Evolutionary conservation across 1,140 invertebrate species (phyloP), one percentile per base, ranked within the genome.

Genomic region (Drosophila saltans): DNA sequence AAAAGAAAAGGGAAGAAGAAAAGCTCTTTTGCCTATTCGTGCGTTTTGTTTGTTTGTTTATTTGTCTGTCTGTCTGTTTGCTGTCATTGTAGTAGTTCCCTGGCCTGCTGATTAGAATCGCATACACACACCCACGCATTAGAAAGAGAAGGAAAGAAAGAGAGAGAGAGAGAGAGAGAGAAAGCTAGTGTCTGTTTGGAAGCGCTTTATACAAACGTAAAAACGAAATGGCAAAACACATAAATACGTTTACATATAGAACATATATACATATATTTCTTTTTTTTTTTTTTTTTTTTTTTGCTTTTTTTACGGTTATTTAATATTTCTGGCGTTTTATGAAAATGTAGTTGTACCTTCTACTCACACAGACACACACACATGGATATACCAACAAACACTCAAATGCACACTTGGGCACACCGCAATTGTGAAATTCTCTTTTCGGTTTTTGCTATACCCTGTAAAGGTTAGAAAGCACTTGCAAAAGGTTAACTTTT

Each of bases 261-360:
- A 60, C 69, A 73, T 69, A 74, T 77, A 79, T 88, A 40, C 16
- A 16, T 16, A 16, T 16, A 16, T 16, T 16, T 16, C 16, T 0
- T 16, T 16, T 16, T 16, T 0, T 16, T 16, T 16, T 16, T 24
- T 59, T 24, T 9, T 16, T 9, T 59, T 8, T 59, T 21, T 43
- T 78, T 60, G n/a, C n/a, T 45, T 63, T 36, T 83, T 83, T 88
- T 88, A 88, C 83, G 69, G 76, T 83, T 89, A 83, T 88, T 88
- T 88, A 88, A 88, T 89, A 88, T 83, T 83, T 88, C 66, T 70
- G 70, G 57, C 77, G 73, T 89, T 83, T 89, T 80, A 72, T 74
- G 80, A 83, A 88, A 88, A 80, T 89, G 67, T 83, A 88, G 84
- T 83, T 80, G 81, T 69, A 60, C 72, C 71, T 57, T 69, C 64